Conservation (phyloP, 2,113 vertebrate genomes). For the Aplodontia rufa region DNA sequence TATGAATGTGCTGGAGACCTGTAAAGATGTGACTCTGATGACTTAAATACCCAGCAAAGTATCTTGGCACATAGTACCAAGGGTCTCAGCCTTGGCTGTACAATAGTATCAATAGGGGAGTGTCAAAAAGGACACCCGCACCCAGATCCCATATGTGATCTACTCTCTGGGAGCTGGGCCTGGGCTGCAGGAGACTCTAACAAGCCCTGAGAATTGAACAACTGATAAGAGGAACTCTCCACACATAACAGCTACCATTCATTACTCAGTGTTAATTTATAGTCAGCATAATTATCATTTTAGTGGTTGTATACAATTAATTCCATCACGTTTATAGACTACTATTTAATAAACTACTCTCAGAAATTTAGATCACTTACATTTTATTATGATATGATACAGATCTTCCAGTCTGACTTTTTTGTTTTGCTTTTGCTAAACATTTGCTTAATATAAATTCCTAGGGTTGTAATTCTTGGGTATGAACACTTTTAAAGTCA, state of each 20-base stretch:
- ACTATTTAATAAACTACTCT: not conserved
- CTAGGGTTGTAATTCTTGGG: not conserved
- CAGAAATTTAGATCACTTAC: not conserved
- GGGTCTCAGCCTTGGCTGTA: not conserved
- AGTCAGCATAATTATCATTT: not conserved
- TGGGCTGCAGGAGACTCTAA: not conserved
- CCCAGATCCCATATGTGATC: not conserved
- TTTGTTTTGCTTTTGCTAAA: not conserved
- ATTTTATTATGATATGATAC: not conserved
- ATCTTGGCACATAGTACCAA: accelerated
- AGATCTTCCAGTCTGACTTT: not conserved
- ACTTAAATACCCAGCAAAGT: not conserved
- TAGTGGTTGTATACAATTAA: not conserved
- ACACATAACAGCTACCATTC: not conserved
- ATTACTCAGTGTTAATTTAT: not conserved
- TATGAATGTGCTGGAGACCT: too few species aligned
- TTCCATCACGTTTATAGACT: not conserved
- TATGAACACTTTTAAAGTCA: not conserved
- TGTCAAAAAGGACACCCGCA: not conserved
- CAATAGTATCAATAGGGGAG: not conserved
- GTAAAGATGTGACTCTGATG: not conserved
- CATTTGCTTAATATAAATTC: not conserved
- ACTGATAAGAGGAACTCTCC: too few species aligned
- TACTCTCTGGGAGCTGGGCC: not conserved
- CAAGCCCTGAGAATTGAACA: not conserved